phyloP scores from a whole-genome alignment of 1,140 invertebrate species.

The Lordiphosa collinella region DNA sequence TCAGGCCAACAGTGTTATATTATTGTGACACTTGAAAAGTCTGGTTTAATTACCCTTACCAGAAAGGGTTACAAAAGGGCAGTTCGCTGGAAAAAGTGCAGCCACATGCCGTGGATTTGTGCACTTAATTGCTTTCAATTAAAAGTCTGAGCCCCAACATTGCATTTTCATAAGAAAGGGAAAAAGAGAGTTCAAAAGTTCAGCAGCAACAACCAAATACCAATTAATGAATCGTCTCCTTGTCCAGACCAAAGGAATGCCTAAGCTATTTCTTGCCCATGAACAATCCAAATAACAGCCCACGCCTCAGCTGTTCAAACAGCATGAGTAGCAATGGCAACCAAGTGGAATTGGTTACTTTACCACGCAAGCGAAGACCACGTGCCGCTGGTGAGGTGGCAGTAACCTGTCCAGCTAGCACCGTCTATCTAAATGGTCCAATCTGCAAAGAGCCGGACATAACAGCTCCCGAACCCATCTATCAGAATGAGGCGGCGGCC shows the following conservation, averaged over 20 bases:
- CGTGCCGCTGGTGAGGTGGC: constrained; percentile 74
- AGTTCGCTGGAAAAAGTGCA: constrained; percentile 20
- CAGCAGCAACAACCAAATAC: constrained; percentile 10
- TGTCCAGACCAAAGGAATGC: constrained; percentile 17
- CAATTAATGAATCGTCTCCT: constrained; percentile 12
- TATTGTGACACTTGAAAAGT: constrained; percentile 56
- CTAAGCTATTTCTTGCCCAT: constrained; percentile 10
- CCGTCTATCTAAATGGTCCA: constrained; percentile 64
- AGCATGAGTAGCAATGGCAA: constrained; percentile 39
- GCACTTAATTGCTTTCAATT: constrained; percentile 59
- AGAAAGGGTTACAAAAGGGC: constrained; percentile 8
- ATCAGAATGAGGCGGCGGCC: constrained; percentile 65
- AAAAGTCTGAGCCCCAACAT: constrained; percentile 13
- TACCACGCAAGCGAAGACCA: constrained; percentile 72
- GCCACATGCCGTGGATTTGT: constrained; percentile 10
- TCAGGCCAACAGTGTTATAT: constrained; percentile 13
- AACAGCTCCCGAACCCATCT: constrained; percentile 55
- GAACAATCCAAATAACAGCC: constrained; percentile 27
- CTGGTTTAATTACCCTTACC: constrained; percentile 52
- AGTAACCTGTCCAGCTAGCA: constrained; percentile 62
- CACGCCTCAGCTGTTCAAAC: constrained; percentile 42
- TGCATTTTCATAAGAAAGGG: constrained; percentile 22
- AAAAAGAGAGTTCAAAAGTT: constrained; percentile 34
- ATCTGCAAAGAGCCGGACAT: constrained; percentile 15
- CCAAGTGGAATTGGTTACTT: constrained; percentile 40